phyloP scores from a whole-genome alignment of 2,888 invertebrate genomes.

The Macrophya alboannulata region DNA sequence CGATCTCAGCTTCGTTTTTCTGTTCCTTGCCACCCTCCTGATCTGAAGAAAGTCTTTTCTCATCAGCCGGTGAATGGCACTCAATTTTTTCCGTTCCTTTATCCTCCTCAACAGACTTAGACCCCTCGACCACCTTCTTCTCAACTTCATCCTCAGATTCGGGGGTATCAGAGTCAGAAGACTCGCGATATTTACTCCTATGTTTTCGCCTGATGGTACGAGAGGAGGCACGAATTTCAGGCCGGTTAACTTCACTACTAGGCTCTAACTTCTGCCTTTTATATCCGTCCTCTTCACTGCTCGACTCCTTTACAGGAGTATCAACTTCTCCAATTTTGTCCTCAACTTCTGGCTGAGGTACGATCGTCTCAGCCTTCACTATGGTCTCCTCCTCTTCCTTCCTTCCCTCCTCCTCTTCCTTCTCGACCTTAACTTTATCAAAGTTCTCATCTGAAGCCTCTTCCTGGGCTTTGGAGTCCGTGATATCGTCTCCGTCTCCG shows the following conservation, averaged over 20 bases:
- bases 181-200: constrained; percentile 74
- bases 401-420: background rate
- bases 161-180: constrained; percentile 74
- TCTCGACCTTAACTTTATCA: background rate
- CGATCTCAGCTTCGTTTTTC: constrained; percentile 24
- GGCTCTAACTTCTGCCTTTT: constrained; percentile 36
- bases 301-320: background rate
- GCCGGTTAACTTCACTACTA: background rate
- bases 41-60: constrained; percentile 53
- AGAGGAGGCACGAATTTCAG: constrained; percentile 40
- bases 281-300: constrained; percentile 61
- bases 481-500: constrained; percentile 60
- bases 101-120: constrained; percentile 43
- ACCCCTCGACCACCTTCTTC: constrained; percentile 53
- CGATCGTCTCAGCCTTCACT: background rate
- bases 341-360: constrained; percentile 12
- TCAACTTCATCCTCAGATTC: constrained; percentile 75
- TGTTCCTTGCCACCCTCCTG: background rate
- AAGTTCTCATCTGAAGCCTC: background rate
- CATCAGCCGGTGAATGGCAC: constrained; percentile 59
- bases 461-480: constrained; percentile 29
- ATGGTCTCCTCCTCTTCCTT: constrained; percentile 44
- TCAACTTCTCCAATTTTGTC: constrained; percentile 1
- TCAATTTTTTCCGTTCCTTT: constrained; percentile 60
- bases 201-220: constrained; percentile 72